Evolutionary conservation across 1,140 invertebrate genomes (phyloP), one percentile per base, ranked within the genome.

Genomic region (Arctopsyche grandis): DNA sequence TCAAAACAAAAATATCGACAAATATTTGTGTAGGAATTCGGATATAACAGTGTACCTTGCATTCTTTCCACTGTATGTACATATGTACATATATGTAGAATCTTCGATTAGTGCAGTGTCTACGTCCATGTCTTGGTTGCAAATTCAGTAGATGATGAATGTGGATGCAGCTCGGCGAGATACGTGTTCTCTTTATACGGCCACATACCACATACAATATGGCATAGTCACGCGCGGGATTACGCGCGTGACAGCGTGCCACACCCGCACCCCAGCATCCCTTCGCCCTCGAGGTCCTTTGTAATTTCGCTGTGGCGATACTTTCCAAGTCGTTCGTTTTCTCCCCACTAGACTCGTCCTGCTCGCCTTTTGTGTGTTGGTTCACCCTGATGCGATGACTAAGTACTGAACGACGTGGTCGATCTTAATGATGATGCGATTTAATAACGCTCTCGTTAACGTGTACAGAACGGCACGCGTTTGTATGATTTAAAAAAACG

Each of bases 371-470:
- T n/a, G n/a, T n/a, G n/a, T n/a, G n/a, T 14, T 52, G 4, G 48
- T 52, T 52, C 48, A 52, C 48, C 16, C 48, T 16, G n/a, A 5
- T 69, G 5, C 10, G 69, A 71, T 46, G 29, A 48, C 38, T 22
- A 22, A 71, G 43, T 19, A 4, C 3, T 38, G 69, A 44, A 0
- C 14, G 22, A 21, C 38, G 12, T n/a, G 29, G 24, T 69, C 26
- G 24, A 38, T 38, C 29, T 38, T 38, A 38, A 38, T 38, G 66
- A 69, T 69, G 66, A 71, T 71, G 44, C 69, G 69, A 71, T 71
- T 71, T 71, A 46, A 71, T 71, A 69, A 46, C 69, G 43, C 44
- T 9, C 29, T 71, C 69, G 69, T 71, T 71, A 46, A n/a, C n/a
- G 1, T 4, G 22, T 5, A 9, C 5, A 21, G 56, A 16, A 21